Conservation (phyloP, 1,140 invertebrate genomes). For the Hermatobates lingyangjiaoensis region DNA sequence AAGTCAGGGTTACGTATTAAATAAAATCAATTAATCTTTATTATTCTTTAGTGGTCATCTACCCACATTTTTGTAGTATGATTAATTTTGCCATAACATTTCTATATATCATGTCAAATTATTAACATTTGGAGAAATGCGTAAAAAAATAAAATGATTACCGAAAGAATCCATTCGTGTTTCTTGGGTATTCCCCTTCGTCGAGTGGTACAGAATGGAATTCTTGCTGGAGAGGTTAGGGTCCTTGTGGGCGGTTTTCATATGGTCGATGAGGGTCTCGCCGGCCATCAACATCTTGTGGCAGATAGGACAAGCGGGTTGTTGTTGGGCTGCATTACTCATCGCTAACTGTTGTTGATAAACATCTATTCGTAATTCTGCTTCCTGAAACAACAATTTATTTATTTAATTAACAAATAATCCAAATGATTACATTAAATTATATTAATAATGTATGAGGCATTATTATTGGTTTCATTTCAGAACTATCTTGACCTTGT, state of each 20-base stretch:
- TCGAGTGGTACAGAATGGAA: not conserved
- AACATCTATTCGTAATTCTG: slow-evolving; percentile 65
- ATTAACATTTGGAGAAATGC: too few species aligned
- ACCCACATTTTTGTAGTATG: too few species aligned
- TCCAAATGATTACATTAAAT: too few species aligned
- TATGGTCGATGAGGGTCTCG: slow-evolving; percentile 83
- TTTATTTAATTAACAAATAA: too few species aligned
- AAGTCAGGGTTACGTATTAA: too few species aligned
- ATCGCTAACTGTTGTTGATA: slow-evolving; percentile 69
- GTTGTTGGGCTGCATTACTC: slow-evolving; percentile 41
- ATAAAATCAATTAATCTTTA: too few species aligned
- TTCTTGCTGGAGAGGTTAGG: slow-evolving; percentile 59
- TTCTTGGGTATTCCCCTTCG: not conserved
- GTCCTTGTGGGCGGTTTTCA: slow-evolving; percentile 88
- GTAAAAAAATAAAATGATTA: not conserved
- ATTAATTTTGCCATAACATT: too few species aligned
- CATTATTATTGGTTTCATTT: too few species aligned
- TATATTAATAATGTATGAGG: too few species aligned
- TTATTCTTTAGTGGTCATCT: too few species aligned
- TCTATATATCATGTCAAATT: too few species aligned
- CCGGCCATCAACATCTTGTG: slow-evolving; percentile 82
- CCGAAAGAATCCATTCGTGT: not conserved
- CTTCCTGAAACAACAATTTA: slow-evolving; percentile 55
- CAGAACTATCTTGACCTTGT: too few species aligned
- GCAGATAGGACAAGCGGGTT: slow-evolving; percentile 70